Evolutionary conservation across 2,888 invertebrate genomes (phyloP), one percentile per base, ranked within the genome.

Genomic region (Morpho deidamia): DNA sequence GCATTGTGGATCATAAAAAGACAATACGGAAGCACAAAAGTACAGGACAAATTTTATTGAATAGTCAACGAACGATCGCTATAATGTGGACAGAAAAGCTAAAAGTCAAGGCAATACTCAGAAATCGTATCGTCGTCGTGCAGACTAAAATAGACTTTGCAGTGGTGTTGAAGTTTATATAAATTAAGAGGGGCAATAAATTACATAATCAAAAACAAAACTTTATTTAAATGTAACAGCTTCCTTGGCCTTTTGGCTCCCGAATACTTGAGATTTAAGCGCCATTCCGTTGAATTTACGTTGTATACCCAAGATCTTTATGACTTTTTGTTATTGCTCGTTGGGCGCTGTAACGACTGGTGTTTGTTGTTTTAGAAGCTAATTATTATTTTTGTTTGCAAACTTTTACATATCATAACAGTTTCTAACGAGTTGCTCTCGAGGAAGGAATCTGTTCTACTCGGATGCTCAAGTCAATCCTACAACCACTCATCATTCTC

Each of bases 151-250:
- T 23, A 32, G 14, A 12, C 8, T n/a, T 39, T n/a, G 39, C 39
- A 8, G 33, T 9, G 23, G 23, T 47, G 39, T 32, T 47, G 38
- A 11, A n/a, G 32, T 35, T 23, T 23, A 56, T 45, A 56, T 34
- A 53, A 49, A 56, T 52, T 52, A 47, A 47, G 47, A 23, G 34
- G 11, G 11, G 55, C 37, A 44, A 55, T 55, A 58, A 58, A 55
- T 58, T 47, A 43, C 42, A 49, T 50, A 54, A 48, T 57, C 42
- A 55, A 58, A 46, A 51, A 48, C 48, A 50, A 52, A 55, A 58
- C 40, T 46, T 55, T 54, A 41, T 51, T 54, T 51, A 52, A 55
- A 52, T 49, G 41, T 42, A 37, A 43, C 46, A 44, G 52, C 40
- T 42, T 51, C 53, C 42, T 44, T 49, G 35, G 51, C 45, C 44